phyloP scores from a whole-genome alignment of 2,888 invertebrate species.

The Microchrysa polita region DNA sequence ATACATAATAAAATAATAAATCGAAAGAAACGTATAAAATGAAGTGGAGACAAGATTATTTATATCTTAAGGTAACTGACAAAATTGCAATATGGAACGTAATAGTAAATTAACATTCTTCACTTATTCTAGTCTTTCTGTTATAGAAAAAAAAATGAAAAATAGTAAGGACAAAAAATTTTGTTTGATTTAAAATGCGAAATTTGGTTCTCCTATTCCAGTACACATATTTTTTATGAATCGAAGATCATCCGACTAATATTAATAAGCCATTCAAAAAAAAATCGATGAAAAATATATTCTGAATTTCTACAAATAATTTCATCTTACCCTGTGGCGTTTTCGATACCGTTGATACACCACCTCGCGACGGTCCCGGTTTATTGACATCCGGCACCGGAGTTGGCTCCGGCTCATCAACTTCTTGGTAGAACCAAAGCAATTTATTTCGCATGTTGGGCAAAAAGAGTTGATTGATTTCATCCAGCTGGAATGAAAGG shows the following conservation, averaged over 20 bases:
- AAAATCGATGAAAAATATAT: neutral
- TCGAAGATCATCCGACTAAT: too few relatives aligned
- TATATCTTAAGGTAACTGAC: neutral
- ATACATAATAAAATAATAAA: neutral
- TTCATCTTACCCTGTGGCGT: conserved; percentile 61
- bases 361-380: conserved; percentile 66
- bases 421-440: conserved; percentile 90
- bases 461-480: conserved; percentile 86
- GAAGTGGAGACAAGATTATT: neutral
- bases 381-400: conserved; percentile 63
- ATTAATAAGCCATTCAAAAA: too few relatives aligned
- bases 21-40: conserved; percentile 4
- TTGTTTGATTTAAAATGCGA: too few relatives aligned
- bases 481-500: conserved; percentile 73
- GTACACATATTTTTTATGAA: too few relatives aligned
- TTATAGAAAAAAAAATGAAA: too few relatives aligned
- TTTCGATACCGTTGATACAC: conserved; percentile 64
- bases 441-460: conserved; percentile 87
- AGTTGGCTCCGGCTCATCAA: conserved; percentile 73
- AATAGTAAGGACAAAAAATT: too few relatives aligned
- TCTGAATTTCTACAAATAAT: neutral
- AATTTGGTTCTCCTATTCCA: too few relatives aligned
- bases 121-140: too few relatives aligned
- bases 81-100: neutral
- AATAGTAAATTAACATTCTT: too few relatives aligned